Conservation (phyloP, 2,113 vertebrate species). For the Sylvietta virens region DNA sequence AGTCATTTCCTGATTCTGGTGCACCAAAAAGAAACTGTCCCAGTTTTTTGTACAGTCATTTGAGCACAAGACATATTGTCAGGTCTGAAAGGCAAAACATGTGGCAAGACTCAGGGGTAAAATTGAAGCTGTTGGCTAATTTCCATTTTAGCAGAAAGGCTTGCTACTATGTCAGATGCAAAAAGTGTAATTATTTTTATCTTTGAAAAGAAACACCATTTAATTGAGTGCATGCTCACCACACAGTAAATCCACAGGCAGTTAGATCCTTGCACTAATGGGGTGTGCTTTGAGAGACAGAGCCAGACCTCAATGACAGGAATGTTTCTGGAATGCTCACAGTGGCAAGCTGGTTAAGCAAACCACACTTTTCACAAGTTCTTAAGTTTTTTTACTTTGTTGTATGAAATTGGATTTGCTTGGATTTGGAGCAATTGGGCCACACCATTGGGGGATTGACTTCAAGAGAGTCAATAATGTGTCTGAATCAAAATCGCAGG, state of each 20-base stretch:
- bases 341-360: not conserved
- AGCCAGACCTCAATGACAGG: not conserved
- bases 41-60: not conserved
- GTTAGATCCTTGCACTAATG: not conserved
- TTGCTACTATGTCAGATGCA: slow-evolving; percentile 4
- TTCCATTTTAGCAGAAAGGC: not conserved
- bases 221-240: not conserved
- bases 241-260: not conserved
- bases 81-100: not conserved
- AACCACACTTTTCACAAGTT: not conserved
- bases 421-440: not conserved
- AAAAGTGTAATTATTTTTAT: not conserved
- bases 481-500: not conserved
- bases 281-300: not conserved
- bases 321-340: not conserved
- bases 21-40: not conserved
- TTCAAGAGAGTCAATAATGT: not conserved
- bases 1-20: not conserved
- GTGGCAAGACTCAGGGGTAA: not conserved
- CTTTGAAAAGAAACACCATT: not conserved
- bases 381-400: not conserved
- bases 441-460: not conserved
- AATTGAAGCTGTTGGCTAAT: not conserved
- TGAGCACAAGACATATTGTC: not conserved
- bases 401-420: not conserved